Evolutionary conservation across 2,113 vertebrate genomes (phyloP), one percentile per base, ranked within the genome.

Genomic region (Xiphophorus hellerii): DNA sequence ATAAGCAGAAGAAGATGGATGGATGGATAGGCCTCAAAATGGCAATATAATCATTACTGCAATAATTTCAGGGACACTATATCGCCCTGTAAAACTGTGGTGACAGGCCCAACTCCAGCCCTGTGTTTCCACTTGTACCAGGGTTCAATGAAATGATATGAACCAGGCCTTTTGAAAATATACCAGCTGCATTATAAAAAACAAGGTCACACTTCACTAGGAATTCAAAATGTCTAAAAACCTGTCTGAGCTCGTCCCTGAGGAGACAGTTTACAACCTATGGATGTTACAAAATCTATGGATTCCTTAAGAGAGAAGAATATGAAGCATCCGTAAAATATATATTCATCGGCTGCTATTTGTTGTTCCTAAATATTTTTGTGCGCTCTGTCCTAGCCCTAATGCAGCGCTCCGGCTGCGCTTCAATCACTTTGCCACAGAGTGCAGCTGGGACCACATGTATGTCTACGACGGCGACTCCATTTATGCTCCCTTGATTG

Each of bases 391-490:
- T 54, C 22, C 25, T 17, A 98, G 97, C 84, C 94, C 96, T 62
- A 97, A 97, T 80, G 93, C 95, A 60, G 93, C 96, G 73, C 95
- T 99, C 70, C 90, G 97, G 84, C 96, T 98, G 77, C 96, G 97
- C 66, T 98, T 98, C 93, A 96, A 90, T 90, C 97, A 98, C 91
- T 98, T 98, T 89, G 97, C 97, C 75, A 98, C 97, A 0, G 97
- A 98, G 84, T 98, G 97, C 95, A 98, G 97, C 80, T 98, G 97
- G 97, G 97, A 98, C 89, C 97, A 98, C 85, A 95, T 98, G 66
- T 98, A 98, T 0, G 94, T 98, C 44, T 98, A 97, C 29, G 97
- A 98, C 1, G 97, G 97, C 71, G 97, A 98, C 87, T 98, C 97
- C 25, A 94, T 98, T 88, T 98, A 97, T 6, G 95, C 97, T 80